These are phyloP conservation scores for Coboldia fuscipes DNA, from an alignment of 1,140 invertebrate species.

Conservation along the genomic window DNA sequence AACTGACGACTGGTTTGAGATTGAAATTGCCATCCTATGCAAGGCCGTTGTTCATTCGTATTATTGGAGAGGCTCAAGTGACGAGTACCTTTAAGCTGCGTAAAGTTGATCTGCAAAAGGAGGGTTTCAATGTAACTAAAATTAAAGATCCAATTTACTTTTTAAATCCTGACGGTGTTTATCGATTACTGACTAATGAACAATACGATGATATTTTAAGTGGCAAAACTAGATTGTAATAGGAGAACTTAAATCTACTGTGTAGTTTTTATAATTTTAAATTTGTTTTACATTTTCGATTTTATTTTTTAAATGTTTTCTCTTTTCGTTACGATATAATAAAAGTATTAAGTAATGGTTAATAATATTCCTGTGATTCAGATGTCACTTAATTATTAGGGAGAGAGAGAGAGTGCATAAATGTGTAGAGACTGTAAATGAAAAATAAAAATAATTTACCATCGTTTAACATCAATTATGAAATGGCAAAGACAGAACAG, in stretches of 20 bases:
- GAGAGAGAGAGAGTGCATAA: too few species aligned
- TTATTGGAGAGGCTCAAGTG: conserved; percentile 53
- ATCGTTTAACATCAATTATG: too few species aligned
- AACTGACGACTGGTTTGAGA: conserved; percentile 37
- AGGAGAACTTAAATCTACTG: not conserved
- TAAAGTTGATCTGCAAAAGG: conserved; percentile 58
- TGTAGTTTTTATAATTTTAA: too few species aligned
- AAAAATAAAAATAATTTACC: too few species aligned
- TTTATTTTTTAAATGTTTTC: too few species aligned
- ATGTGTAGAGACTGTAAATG: too few species aligned
- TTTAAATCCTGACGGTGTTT: conserved; percentile 38
- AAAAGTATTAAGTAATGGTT: too few species aligned
- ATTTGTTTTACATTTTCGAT: too few species aligned
- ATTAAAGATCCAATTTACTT: conserved; percentile 54
- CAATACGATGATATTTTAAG: conserved; percentile 39
- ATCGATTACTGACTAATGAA: conserved; percentile 38
- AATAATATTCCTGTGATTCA: too few species aligned
- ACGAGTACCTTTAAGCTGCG: conserved; percentile 86
- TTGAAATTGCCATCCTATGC: conserved; percentile 63
- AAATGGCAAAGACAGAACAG: too few species aligned
- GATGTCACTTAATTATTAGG: too few species aligned
- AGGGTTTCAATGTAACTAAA: conserved; percentile 45
- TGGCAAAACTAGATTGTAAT: conserved; percentile 34
- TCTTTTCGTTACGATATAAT: too few species aligned
- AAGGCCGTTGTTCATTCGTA: conserved; percentile 69